Conservation (phyloP, 2,113 vertebrate species). For the Pseudolaguvia tuberculata region DNA sequence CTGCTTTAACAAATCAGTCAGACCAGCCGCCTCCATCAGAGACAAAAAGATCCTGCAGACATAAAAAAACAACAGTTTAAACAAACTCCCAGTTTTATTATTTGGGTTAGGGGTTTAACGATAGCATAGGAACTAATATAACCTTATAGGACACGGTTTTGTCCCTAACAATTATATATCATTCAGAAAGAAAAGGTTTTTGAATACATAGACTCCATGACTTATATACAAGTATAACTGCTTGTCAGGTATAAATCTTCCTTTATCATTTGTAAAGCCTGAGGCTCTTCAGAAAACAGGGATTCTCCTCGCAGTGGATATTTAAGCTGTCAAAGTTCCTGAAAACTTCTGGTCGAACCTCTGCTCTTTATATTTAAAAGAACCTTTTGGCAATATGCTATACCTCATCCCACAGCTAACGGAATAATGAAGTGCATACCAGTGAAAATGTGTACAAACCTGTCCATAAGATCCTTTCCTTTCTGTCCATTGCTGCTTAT, state of each 20-base stretch:
- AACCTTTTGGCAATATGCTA: too few species aligned
- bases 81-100: not conserved
- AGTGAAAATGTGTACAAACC: not conserved
- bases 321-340: not conserved
- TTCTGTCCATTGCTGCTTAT: not conserved
- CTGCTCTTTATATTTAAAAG: not conserved
- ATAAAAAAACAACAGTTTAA: not conserved
- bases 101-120: too few species aligned
- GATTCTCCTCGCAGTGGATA: not conserved
- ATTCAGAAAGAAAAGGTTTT: not conserved
- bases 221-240: not conserved
- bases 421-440: not conserved
- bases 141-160: too few species aligned
- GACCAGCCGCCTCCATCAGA: conserved; percentile 81
- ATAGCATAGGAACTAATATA: too few species aligned
- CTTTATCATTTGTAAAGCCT: not conserved
- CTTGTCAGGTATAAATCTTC: too few species aligned
- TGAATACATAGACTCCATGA: not conserved
- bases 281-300: not conserved
- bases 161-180: too few species aligned
- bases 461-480: not conserved
- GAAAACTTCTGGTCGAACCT: not conserved
- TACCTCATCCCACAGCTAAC: not conserved
- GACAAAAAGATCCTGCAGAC: conserved; percentile 82
- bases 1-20: conserved; percentile 79